Percentiles rank a stretch among this genome's conserved stretches.
These are phyloP conservation scores for Onchidella celtica DNA, from an alignment of 2,888 invertebrate species.

Conservation along the genomic window DNA sequence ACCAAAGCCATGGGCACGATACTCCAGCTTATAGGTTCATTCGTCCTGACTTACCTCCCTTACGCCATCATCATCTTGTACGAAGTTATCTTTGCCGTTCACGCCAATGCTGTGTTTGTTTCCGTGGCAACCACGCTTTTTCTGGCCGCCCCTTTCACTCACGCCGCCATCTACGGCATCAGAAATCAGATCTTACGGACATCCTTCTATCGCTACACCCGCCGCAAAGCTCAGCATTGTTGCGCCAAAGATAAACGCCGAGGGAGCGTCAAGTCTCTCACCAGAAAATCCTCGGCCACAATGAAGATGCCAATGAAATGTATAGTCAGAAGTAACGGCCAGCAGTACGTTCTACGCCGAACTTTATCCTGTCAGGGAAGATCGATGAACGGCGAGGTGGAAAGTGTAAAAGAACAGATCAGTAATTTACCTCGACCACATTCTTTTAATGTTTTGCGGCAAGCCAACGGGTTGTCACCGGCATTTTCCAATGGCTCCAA, in stretches of 20 bases:
- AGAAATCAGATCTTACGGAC: conserved; percentile 70
- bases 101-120: conserved; percentile 59
- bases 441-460: conserved; percentile 58
- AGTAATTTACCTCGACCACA: conserved; percentile 58
- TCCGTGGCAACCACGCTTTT: conserved; percentile 68
- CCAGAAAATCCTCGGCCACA: neutral
- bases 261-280: conserved; percentile 59
- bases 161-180: conserved; percentile 73
- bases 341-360: conserved; percentile 55
- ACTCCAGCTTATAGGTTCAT: conserved; percentile 72
- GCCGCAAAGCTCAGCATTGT: conserved; percentile 63
- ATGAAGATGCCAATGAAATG: conserved; percentile 39
- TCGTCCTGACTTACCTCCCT: conserved; percentile 71
- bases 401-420: conserved; percentile 20
- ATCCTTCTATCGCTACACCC: conserved; percentile 68
- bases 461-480: conserved; percentile 2
- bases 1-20: conserved; percentile 75
- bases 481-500: neutral
- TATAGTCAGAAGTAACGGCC: conserved; percentile 42
- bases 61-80: conserved; percentile 65
- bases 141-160: conserved; percentile 69
- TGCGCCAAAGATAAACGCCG: conserved; percentile 67
- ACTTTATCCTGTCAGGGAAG: conserved; percentile 46
- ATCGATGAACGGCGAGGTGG: conserved; percentile 27
- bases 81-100: conserved; percentile 53